Evolutionary conservation across 92 coral and sea anemone species (phyloP).

Genomic region (Epizoanthus stellaris): DNA sequence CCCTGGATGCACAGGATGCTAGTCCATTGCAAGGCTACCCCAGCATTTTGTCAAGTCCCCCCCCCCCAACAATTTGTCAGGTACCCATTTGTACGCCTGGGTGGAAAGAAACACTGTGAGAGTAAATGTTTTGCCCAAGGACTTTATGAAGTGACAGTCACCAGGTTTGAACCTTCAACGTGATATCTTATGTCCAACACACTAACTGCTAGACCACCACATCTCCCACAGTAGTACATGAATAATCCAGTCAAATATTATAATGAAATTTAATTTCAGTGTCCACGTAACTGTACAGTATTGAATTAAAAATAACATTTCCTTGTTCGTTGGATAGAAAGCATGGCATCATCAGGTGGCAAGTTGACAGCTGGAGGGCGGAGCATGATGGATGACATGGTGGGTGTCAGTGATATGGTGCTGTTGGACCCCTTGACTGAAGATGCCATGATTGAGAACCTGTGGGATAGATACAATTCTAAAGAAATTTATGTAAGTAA

Average conservation of each 20-base stretch:
- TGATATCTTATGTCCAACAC: too few relatives aligned
- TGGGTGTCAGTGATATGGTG: conserved; percentile 99
- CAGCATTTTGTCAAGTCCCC: too few relatives aligned
- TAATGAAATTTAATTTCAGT: neutral
- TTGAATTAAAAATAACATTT: neutral
- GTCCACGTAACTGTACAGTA: neutral
- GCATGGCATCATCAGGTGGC: conserved; percentile 56
- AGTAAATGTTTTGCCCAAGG: too few relatives aligned
- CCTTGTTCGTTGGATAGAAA: conserved; percentile 22
- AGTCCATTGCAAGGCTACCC: too few relatives aligned
- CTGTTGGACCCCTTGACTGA: conserved; percentile 92
- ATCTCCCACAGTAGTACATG: too few relatives aligned
- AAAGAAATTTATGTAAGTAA: conserved; percentile 96
- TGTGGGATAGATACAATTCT: conserved; percentile 94
- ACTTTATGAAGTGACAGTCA: too few relatives aligned
- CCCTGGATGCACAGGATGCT: too few relatives aligned
- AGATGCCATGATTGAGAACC: conserved; percentile 92
- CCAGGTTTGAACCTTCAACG: too few relatives aligned
- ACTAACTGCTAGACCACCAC: too few relatives aligned
- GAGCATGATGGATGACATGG: conserved; percentile 95
- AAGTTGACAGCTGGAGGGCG: conserved; percentile 80
- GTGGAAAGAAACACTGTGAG: too few relatives aligned
- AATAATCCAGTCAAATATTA: neutral
- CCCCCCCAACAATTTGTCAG: too few relatives aligned
- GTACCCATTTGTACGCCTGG: too few relatives aligned